Conservation (phyloP, 2,797 vertebrate species). For the Thamnophis elegans region DNA sequence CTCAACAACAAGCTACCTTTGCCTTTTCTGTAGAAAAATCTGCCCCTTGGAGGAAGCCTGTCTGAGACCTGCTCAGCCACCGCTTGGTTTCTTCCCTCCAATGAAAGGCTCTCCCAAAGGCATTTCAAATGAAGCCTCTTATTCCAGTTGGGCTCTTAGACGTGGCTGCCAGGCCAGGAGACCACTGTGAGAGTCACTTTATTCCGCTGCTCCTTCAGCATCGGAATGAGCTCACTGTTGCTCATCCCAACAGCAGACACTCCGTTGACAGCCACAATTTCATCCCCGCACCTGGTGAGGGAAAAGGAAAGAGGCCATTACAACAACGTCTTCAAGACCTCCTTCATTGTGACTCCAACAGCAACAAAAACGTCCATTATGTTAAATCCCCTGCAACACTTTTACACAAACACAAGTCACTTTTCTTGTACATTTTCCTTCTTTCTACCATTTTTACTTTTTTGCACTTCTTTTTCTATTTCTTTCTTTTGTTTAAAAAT, state of each 20-base stretch:
- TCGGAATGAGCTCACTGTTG: slow-evolving; percentile 89
- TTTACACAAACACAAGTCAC: background rate
- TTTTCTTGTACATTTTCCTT: background rate
- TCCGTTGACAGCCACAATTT: slow-evolving; percentile 92
- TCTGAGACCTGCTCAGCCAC: background rate
- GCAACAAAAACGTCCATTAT: background rate
- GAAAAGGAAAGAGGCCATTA: background rate
- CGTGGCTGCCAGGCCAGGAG: slow-evolving; percentile 88
- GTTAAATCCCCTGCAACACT: background rate
- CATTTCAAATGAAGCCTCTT: background rate
- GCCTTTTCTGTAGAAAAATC: background rate
- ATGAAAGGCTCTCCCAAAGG: background rate
- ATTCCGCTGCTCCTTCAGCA: slow-evolving; percentile 92
- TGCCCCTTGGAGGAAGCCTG: background rate
- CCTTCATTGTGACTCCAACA: background rate
- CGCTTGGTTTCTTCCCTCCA: background rate
- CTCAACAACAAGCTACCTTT: background rate
- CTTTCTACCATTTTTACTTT: background rate
- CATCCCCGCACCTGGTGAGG: slow-evolving; percentile 84
- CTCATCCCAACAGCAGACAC: slow-evolving; percentile 89
- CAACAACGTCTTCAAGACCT: background rate
- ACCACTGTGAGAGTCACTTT: slow-evolving; percentile 89
- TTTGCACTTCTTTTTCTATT: background rate
- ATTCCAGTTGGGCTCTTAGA: slow-evolving; percentile 64
- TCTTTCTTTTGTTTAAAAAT: background rate